These are phyloP conservation scores for Ciconia maguari DNA, from an alignment of 2,113 vertebrate genomes.

Conservation along the genomic window DNA sequence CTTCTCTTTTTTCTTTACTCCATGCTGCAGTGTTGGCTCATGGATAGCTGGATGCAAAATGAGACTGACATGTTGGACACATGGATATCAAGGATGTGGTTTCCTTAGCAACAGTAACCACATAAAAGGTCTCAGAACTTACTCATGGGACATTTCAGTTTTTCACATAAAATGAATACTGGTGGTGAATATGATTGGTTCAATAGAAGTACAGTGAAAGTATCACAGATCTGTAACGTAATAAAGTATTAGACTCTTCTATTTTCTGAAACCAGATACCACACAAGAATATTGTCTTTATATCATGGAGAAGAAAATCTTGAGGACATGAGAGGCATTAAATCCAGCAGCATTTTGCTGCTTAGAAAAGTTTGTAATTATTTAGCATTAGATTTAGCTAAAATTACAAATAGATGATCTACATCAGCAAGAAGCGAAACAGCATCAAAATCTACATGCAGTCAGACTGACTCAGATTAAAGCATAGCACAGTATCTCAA, in stretches of 20 bases:
- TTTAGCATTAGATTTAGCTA: neutral
- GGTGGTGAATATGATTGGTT: slow-evolving; percentile 63
- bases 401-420: neutral
- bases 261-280: neutral
- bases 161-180: slow-evolving; percentile 72
- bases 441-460: neutral
- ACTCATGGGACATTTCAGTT: slow-evolving; percentile 75
- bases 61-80: slow-evolving; percentile 77
- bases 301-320: neutral
- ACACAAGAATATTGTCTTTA: neutral
- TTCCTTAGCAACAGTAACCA: slow-evolving; percentile 80
- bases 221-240: neutral
- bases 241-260: neutral
- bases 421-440: neutral
- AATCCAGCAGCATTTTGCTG: neutral
- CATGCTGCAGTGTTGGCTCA: slow-evolving; percentile 48
- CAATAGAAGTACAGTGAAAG: slow-evolving; percentile 38
- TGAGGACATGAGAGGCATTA: neutral
- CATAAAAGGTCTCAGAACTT: slow-evolving; percentile 77
- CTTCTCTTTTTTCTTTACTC: slow-evolving; percentile 37
- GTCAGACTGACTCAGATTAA: neutral
- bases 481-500: neutral
- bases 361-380: neutral
- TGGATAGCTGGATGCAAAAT: slow-evolving; percentile 70
- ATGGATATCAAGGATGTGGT: slow-evolving; percentile 77